Base-by-base conservation (phyloP, 2,797 vertebrate species). In the Lates japonicus region DNA sequence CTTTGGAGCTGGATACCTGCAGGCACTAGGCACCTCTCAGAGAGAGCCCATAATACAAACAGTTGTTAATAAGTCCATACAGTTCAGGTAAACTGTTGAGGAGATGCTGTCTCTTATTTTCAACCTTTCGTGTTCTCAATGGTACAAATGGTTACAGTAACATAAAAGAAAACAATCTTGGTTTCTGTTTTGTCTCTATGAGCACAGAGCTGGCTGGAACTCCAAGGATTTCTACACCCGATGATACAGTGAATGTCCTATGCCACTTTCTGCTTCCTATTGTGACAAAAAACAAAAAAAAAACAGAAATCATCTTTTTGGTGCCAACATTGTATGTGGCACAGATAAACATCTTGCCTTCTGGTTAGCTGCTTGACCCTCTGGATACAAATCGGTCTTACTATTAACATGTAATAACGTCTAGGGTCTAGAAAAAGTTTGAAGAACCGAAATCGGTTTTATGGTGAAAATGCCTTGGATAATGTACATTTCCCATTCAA, bases 1-100 rank as follows among this genome's bases (percentile, higher is more conserved):
- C 33, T 55, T 42, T n/a, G 19, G n/a, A 54, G 44, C n/a, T 57
- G 6, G 10, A 70, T 19, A 16, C 22, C 49, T 33, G 44, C 65
- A 22, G 58, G 41, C 37, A 20, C 13, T 29, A 12, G 39, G 29
- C 3, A 1, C 33, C 46, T 25, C 46, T 52, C 75, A 76, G 71
- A 78, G 80, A 84, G 88, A 88, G 67, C 72, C 10, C 17, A 5
- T 39, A 42, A 68, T 2, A 64, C 70, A 87, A 87, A 87, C 76
- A 87, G 62, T 39, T 70, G 22, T 85, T 76, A 52, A 77, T 67
- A 89, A 64, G 13, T 9, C 59, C 22, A 67, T 22, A 55, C 57
- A 74, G 60, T 57, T 76, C 31, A 42, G 52, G 67, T 73, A 80
- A 84, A 87, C 77, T 51, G 33, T 59, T 41, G 52, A 42, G 71